Base-by-base conservation (phyloP, 2,113 vertebrate genomes). In the Upupa epops region DNA sequence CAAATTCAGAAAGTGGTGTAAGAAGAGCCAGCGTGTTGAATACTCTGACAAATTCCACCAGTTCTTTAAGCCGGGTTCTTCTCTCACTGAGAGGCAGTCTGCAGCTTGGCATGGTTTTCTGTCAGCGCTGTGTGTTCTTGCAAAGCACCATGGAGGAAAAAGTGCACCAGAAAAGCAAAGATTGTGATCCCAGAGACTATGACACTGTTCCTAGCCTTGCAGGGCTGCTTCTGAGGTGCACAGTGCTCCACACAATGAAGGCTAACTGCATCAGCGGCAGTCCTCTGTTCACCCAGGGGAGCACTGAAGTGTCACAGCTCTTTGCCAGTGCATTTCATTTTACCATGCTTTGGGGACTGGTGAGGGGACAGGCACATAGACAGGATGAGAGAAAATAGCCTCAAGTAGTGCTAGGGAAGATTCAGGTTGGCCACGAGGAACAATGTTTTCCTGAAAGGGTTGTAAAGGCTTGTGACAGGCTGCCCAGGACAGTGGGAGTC, bases 141-240 rank as follows among this genome's bases (percentile, higher is more conserved):
- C 34, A 59, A 48, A 29, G 34, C 3, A 2, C 18, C 0, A 1
- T 9, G n/a, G 11, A 14, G 25, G 11, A 31, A 54, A 66, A 49
- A 31, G 2, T 31, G n/a, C 29, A 34, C 36, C 32, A 28, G 51
- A n/a, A 54, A 25, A 54, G 42, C 45, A 59, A 21, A 29, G 21
- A 13, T 10, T 71, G 32, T 59, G 22, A 64, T 59, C 58, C 13
- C 19, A 15, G 46, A 45, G 49, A 21, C 22, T 0, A 2, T 42
- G 14, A 18, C 3, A 14, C 11, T 34, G 28, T 60, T 28, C 31
- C 12, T 26, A 45, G 70, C 34, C 22, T 63, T 58, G 8, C 70
- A 81, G 49, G 11, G 28, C 22, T 52, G 11, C 25, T 48, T 59
- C 20, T 9, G 18, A 4, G 1, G 1, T 58, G 37, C 32, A 9